A percentile compares a stretch with the other conserved stretches of the same genome.
Evolutionary conservation across 2,797 vertebrate genomes (phyloP).

Genomic region (Myotis daubentonii): DNA sequence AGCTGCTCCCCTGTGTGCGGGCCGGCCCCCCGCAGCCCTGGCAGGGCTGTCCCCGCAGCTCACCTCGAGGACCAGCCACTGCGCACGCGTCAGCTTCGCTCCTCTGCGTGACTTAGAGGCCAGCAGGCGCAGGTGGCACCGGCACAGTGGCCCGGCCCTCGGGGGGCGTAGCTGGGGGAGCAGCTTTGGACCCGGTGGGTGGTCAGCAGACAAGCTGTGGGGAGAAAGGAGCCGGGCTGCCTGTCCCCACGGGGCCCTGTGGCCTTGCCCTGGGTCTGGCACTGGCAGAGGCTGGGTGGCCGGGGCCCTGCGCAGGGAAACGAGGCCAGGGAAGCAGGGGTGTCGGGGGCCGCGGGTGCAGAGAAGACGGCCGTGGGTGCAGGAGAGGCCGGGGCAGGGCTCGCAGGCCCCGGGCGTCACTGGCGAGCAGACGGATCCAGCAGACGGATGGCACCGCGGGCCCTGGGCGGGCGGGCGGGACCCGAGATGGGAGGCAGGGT

Average conservation of each 20-base stretch:
- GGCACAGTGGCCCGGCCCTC: too few relatives aligned
- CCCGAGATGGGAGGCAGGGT: accelerated
- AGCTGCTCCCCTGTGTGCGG: too few relatives aligned
- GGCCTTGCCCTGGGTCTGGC: background rate
- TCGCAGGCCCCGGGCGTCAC: accelerated
- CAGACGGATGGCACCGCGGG: too few relatives aligned
- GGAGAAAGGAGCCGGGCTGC: background rate
- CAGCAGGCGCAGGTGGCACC: too few relatives aligned
- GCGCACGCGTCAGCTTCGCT: accelerated
- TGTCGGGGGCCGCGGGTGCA: accelerated
- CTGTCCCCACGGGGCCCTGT: accelerated
- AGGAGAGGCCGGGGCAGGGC: background rate
- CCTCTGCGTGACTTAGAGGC: accelerated
- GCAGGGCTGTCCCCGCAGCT: background rate
- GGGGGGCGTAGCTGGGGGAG: accelerated
- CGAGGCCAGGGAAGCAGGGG: accelerated
- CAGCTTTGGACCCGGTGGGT: accelerated
- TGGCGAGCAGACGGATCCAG: too few relatives aligned
- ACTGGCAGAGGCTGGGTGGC: background rate
- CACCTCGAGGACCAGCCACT: background rate
- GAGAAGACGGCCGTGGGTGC: background rate
- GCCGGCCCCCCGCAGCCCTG: too few relatives aligned
- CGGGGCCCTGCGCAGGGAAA: background rate
- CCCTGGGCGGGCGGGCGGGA: too few relatives aligned
- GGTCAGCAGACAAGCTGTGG: background rate